phyloP scores from a whole-genome alignment of 23 tunicate species.

The Trididemnum miniatum region DNA sequence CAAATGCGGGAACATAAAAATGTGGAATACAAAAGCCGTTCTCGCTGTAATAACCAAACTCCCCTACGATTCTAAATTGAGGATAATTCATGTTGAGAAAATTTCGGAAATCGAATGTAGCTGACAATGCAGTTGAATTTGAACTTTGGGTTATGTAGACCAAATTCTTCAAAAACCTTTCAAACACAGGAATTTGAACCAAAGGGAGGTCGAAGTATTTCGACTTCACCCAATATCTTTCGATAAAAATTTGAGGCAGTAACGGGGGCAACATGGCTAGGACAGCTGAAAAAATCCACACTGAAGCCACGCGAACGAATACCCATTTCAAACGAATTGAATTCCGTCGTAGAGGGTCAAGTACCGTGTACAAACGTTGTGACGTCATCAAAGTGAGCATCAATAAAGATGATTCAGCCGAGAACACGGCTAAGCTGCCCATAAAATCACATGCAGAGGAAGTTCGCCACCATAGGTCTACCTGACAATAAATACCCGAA shows the following conservation, averaged over 20 bases:
- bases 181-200: constrained; percentile 13
- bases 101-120: not conserved
- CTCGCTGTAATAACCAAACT: constrained; percentile 62
- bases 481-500: constrained; percentile 49
- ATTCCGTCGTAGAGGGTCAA: constrained; percentile 15
- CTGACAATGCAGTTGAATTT: not conserved
- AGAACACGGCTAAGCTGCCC: constrained; percentile 41
- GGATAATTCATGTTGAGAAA: constrained; percentile 18
- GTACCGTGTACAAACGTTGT: constrained; percentile 32
- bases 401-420: constrained; percentile 60
- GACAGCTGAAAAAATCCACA: constrained; percentile 39
- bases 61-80: constrained; percentile 21
- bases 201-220: constrained; percentile 29
- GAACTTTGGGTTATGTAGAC: constrained; percentile 24
- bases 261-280: constrained; percentile 36
- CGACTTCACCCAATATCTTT: constrained; percentile 46
- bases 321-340: constrained; percentile 28
- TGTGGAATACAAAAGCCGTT: constrained; percentile 69
- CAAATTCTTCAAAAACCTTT: not conserved
- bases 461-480: constrained; percentile 54
- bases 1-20: constrained; percentile 47
- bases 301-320: not conserved
- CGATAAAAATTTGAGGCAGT: constrained; percentile 25
- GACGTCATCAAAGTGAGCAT: constrained; percentile 51
- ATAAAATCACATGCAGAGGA: constrained; percentile 33